phyloP scores from a whole-genome alignment of 2,888 invertebrate genomes.

The Acholoe squamosa region DNA sequence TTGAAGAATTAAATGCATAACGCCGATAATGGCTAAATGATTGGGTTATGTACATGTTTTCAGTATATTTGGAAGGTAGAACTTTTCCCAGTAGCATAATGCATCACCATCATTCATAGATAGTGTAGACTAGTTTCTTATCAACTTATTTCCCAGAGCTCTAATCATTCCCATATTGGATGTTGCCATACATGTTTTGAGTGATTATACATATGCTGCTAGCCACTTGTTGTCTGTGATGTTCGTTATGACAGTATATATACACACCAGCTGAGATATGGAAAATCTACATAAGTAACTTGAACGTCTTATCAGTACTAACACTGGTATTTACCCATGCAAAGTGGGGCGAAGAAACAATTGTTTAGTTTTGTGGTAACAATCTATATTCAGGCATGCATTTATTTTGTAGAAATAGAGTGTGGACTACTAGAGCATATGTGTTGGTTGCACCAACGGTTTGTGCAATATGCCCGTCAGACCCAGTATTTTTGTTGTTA shows the following conservation, averaged over 20 bases:
- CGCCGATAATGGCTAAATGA: no score
- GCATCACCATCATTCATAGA: no score
- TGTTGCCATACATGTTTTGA: slow-evolving; percentile 19
- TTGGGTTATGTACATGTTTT: no score
- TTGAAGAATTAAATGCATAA: no score
- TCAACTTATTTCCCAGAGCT: background rate
- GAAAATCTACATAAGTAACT: background rate
- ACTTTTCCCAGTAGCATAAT: no score
- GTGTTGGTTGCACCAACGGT: no score
- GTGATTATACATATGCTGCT: background rate
- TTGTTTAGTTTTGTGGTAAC: background rate
- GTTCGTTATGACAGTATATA: background rate
- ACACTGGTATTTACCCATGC: background rate
- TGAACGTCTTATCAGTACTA: background rate
- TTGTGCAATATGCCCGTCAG: background rate
- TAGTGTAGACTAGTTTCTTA: no score
- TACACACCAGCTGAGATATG: background rate
- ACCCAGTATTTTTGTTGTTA: background rate
- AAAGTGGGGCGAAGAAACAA: background rate
- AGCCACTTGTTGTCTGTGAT: slow-evolving; percentile 33
- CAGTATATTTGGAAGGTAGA: no score
- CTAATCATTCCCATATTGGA: slow-evolving; percentile 1
- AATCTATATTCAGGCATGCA: background rate
- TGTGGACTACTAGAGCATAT: no score
- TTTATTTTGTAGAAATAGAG: background rate